Conservation (phyloP, 2,113 vertebrate genomes). For the Menura novaehollandiae region DNA sequence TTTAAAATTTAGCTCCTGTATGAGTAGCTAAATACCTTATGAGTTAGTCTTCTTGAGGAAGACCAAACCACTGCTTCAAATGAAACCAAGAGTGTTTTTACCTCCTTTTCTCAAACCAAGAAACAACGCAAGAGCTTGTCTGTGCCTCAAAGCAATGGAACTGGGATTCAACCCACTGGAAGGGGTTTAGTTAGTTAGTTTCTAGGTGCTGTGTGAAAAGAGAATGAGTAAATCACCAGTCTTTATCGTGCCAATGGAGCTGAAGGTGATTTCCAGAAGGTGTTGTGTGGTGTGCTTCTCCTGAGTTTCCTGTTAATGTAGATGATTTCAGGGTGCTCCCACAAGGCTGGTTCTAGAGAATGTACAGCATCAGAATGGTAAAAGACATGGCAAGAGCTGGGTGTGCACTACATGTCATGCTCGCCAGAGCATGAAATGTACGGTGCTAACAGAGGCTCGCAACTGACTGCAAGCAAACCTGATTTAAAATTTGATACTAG, state of each 20-base stretch:
- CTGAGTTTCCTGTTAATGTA: neutral
- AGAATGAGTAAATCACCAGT: neutral
- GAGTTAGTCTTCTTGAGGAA: neutral
- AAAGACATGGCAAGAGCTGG: neutral
- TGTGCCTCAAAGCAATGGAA: neutral
- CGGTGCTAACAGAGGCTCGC: neutral
- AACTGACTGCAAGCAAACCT: neutral
- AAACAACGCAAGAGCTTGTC: neutral
- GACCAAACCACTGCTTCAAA: neutral
- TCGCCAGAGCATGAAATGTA: neutral
- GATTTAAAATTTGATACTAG: neutral
- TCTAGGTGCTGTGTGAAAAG: neutral
- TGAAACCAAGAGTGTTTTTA: fast-evolving
- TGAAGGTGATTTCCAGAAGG: neutral
- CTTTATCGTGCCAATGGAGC: neutral
- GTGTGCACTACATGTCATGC: neutral
- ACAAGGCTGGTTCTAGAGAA: neutral
- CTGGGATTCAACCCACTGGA: fast-evolving
- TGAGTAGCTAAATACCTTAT: neutral
- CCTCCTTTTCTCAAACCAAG: neutral
- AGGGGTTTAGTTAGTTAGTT: neutral
- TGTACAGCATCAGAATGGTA: neutral
- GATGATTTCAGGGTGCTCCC: neutral
- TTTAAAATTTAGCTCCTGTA: neutral
- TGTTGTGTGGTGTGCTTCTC: neutral